Base-by-base conservation (phyloP, 2,888 invertebrate species). In the Hirtodrosophila alboralis region DNA sequence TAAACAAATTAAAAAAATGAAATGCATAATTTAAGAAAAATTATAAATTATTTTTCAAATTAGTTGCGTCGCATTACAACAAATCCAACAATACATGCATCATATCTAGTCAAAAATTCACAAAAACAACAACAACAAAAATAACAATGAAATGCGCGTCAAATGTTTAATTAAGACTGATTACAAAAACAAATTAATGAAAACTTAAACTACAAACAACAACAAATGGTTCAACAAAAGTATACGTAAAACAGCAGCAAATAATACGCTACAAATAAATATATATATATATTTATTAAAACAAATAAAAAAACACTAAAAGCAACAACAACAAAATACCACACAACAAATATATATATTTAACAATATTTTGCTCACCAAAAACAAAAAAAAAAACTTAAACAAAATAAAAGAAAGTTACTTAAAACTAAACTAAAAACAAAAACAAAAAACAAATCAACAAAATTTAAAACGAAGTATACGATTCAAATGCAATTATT, bases 401-500 rank as follows among this genome's bases (percentile, higher is more conserved):
- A 4, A 23, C 34, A 31, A 45, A 53, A 54, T 13, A 45, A 52
- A 65, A 53, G 54, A 53, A 71, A 67, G 53, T 64, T 71, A 70
- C 53, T 60, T 61, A 75, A 69, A 74, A 62, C 51, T 56, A 61
- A 71, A 59, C 58, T 60, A 59, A 53, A 49, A 45, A 36, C 28
- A 37, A 51, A 58, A 43, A 52, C 33, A 65, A 47, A 63, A 68
- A 48, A 64, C 37, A 60, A 77, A 62, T 62, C 60, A 63, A 73
- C 61, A 71, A 71, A 67, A 48, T 37, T 52, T 53, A 72, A n/a
- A 87, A 79, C 79, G 86, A 88, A 86, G 88, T 88, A 88, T 88
- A 88, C 88, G 88, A 88, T 80, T 79, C 83, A 79, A 73, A 75
- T 87, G 88, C 89, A 88, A 88, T 88, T 89, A 88, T 78, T 87